These are phyloP conservation scores for Dinocampus coccinellae DNA, from an alignment of 2,888 invertebrate genomes.

Conservation along the genomic window DNA sequence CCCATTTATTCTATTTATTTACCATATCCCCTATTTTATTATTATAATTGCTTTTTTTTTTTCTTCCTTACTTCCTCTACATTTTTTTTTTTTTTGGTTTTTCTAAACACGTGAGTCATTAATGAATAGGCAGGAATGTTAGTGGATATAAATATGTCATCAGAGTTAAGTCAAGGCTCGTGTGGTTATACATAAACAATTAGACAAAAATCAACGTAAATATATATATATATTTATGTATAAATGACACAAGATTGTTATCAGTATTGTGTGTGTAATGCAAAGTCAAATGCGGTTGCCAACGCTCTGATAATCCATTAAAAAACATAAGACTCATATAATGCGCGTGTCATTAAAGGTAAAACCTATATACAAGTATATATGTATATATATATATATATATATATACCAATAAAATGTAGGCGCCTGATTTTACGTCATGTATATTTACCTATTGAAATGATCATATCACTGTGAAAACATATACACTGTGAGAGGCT, in stretches of 20 bases:
- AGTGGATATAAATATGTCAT: neutral
- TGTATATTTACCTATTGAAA: slow-evolving; percentile 1
- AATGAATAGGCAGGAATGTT: neutral
- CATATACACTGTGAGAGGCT: neutral
- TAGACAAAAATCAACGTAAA: neutral
- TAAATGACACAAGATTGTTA: neutral
- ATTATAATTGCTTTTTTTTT: neutral
- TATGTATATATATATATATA: neutral
- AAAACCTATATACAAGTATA: neutral
- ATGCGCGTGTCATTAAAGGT: slow-evolving; percentile 1
- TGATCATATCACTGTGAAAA: neutral
- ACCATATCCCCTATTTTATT: neutral
- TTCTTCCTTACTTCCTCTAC: neutral
- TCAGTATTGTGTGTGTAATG: neutral
- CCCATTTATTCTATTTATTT: neutral
- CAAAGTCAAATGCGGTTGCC: slow-evolving; percentile 20
- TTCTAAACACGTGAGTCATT: neutral
- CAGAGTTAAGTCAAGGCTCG: neutral
- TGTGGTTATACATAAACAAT: neutral
- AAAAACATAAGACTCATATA: slow-evolving; percentile 15
- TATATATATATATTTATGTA: neutral
- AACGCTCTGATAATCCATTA: slow-evolving; percentile 20
- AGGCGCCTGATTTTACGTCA: slow-evolving; percentile 20
- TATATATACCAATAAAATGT: slow-evolving; percentile 20
- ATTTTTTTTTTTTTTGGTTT: neutral